Percentiles rank a stretch among this genome's conserved stretches.
Evolutionary conservation across 2,797 vertebrate genomes (phyloP).

Genomic region (Darevskia nairensis): DNA sequence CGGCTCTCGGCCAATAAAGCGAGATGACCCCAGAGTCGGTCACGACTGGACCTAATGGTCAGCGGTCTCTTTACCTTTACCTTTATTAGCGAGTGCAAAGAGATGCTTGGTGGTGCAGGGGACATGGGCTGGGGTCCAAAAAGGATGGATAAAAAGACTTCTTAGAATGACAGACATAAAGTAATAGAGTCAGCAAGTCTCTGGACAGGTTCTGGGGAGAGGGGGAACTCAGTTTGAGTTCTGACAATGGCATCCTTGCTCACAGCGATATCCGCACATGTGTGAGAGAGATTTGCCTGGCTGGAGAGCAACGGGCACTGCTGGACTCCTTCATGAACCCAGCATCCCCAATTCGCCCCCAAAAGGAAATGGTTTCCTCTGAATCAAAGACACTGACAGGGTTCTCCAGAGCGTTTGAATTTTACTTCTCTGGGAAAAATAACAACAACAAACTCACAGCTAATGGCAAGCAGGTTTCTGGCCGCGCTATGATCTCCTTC

Average conservation of each 20-base stretch:
- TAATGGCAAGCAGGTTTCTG: not conserved
- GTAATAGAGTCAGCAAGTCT: not conserved
- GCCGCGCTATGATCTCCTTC: not conserved
- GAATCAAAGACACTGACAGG: constrained; percentile 28
- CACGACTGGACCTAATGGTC: no score
- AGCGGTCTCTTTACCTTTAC: no score
- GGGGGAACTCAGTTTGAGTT: constrained; percentile 5
- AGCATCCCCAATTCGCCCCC: not conserved
- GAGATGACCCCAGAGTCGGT: no score
- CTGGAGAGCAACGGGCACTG: constrained; percentile 23
- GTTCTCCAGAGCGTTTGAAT: not conserved
- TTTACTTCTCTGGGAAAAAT: accelerated
- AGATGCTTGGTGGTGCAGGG: not conserved
- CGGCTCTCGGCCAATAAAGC: no score
- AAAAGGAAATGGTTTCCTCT: constrained; percentile 32
- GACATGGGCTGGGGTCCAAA: not conserved
- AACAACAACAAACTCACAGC: constrained; percentile 5
- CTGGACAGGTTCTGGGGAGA: not conserved
- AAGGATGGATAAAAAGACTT: not conserved
- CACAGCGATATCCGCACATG: not conserved
- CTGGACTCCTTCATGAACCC: accelerated
- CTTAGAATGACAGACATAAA: not conserved
- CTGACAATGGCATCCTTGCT: not conserved
- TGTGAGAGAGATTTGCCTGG: not conserved
- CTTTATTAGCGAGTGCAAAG: not conserved